These are phyloP conservation scores for Cartodere bifasciata DNA, from an alignment of 2,888 invertebrate genomes.

Conservation along the genomic window DNA sequence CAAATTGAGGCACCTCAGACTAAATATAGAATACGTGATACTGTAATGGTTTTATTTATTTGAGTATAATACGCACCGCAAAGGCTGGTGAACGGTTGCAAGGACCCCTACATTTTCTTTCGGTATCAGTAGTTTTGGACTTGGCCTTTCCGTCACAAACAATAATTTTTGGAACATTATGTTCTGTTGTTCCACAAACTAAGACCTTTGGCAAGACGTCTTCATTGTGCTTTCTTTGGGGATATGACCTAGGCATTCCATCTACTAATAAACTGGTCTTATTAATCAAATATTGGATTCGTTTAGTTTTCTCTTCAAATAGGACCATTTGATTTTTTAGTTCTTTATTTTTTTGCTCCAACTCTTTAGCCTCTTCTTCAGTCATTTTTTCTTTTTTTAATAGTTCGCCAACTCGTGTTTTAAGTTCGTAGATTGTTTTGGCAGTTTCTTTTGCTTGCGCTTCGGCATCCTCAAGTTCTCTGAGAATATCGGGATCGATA, in stretches of 20 bases:
- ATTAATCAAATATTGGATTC: conserved; percentile 42
- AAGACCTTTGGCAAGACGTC: conserved; percentile 39
- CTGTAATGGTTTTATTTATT: conserved; percentile 6
- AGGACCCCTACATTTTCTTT: background rate
- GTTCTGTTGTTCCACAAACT: conserved; percentile 40
- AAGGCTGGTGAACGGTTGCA: conserved; percentile 4
- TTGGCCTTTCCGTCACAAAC: conserved; percentile 39
- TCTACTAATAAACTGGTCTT: conserved; percentile 31
- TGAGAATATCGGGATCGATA: conserved; percentile 28
- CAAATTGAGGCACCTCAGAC: conserved; percentile 28
- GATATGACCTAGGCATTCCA: conserved; percentile 21
- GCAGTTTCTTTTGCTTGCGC: conserved; percentile 36
- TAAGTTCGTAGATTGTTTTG: conserved; percentile 34
- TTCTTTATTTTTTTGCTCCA: conserved; percentile 44
- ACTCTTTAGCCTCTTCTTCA: conserved; percentile 41
- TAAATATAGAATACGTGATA: too few species aligned
- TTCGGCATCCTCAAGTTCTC: conserved; percentile 38
- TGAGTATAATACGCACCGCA: conserved; percentile 4
- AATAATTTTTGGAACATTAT: conserved; percentile 41
- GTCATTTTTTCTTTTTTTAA: conserved; percentile 44
- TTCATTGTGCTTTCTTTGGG: conserved; percentile 24
- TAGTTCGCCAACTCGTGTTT: conserved; percentile 30
- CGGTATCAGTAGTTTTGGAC: too few species aligned
- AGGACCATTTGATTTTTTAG: conserved; percentile 47
- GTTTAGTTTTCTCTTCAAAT: conserved; percentile 47